Evolutionary conservation across 2,888 invertebrate species (phyloP).

Genomic region (Stegophylla sp.): DNA sequence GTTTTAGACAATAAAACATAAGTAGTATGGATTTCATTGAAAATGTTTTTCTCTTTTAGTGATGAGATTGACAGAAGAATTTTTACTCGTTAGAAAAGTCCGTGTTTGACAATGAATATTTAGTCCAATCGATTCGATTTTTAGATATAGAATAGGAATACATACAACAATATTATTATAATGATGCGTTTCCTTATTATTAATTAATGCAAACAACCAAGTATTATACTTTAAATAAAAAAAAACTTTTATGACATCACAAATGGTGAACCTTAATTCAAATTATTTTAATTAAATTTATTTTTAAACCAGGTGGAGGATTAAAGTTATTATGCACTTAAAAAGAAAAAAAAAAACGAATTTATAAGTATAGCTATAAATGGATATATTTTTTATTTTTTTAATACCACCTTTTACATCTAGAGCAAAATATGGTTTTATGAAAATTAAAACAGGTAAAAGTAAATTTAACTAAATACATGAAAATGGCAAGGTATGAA

Average conservation of each 20-base stretch:
- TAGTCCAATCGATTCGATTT: neutral
- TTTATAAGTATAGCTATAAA: slow-evolving; percentile 24
- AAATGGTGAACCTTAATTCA: neutral
- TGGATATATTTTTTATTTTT: neutral
- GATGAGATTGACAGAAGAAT: neutral
- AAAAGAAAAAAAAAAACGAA: slow-evolving; percentile 1
- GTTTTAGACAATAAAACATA: neutral
- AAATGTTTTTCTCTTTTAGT: neutral
- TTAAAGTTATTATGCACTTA: slow-evolving; percentile 27
- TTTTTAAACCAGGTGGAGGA: slow-evolving; percentile 34
- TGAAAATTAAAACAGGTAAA: slow-evolving; percentile 26
- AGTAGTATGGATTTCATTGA: neutral
- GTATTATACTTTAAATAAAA: neutral
- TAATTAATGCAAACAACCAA: slow-evolving; percentile 24
- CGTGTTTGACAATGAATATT: neutral
- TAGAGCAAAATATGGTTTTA: slow-evolving; percentile 4
- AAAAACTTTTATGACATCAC: slow-evolving; percentile 8
- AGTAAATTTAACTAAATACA: neutral
- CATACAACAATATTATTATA: neutral
- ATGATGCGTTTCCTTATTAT: neutral
- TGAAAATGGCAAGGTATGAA: neutral
- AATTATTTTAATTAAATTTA: slow-evolving; percentile 47
- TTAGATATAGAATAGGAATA: neutral
- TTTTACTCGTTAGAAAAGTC: slow-evolving; percentile 3
- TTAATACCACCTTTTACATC: slow-evolving; percentile 6